Evolutionary conservation across 2,797 vertebrate species (phyloP).

Genomic region (Chaunax sp.): DNA sequence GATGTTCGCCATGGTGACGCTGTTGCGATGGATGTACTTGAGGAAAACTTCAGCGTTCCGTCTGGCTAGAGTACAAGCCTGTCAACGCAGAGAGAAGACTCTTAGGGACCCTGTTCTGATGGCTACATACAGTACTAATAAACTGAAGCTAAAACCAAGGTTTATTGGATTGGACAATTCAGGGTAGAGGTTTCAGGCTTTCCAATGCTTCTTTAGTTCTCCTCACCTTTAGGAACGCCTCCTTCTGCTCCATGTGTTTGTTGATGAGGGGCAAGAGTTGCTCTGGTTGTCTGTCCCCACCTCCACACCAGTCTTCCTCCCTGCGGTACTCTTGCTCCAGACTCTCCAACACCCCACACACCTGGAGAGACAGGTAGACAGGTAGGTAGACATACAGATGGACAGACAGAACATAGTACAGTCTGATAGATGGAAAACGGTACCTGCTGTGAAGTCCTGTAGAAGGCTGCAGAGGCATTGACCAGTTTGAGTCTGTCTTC

Average conservation of each 20-base stretch:
- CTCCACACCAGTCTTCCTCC: constrained; percentile 98
- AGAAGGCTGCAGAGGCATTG: constrained; percentile 97
- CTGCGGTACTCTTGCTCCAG: constrained; percentile 92
- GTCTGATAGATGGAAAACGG: neutral
- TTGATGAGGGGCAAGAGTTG: constrained; percentile 92
- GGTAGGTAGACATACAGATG: neutral
- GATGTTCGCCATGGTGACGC: constrained; percentile 92
- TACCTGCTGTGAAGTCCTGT: constrained; percentile 98
- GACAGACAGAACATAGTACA: too few relatives aligned
- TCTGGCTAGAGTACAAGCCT: constrained; percentile 96
- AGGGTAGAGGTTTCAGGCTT: neutral
- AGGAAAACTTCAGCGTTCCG: constrained; percentile 96
- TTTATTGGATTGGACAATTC: neutral
- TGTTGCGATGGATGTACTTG: constrained; percentile 99
- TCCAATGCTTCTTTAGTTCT: neutral
- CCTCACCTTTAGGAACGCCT: constrained; percentile 95
- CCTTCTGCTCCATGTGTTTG: constrained; percentile 99
- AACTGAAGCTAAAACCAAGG: neutral
- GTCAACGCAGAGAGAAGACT: constrained; percentile 16
- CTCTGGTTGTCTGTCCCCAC: constrained; percentile 79
- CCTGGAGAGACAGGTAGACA: constrained; percentile 74
- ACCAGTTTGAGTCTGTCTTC: constrained; percentile 97
- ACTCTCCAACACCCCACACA: constrained; percentile 88
- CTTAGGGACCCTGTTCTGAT: neutral
- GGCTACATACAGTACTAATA: neutral